Conservation (phyloP, 2,797 vertebrate species). For the Acrocephalus scirpaceus region DNA sequence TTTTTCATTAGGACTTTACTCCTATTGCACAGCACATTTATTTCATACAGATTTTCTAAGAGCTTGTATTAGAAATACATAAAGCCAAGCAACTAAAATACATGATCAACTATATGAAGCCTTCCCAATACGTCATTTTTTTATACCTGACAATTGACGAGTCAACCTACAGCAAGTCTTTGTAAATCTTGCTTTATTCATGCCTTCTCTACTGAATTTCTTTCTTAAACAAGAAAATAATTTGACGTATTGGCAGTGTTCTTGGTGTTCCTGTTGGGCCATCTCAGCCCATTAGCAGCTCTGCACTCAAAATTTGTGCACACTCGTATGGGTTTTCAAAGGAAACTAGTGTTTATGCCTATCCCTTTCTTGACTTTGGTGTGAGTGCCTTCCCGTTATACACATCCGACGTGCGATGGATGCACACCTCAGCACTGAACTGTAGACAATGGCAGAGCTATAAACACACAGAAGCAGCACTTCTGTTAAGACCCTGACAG, state of each 20-base stretch:
- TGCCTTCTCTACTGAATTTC: neutral
- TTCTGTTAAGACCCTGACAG: neutral
- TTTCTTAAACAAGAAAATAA: neutral
- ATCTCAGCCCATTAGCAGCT: neutral
- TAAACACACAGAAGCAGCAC: neutral
- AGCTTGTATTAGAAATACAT: neutral
- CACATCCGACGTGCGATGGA: neutral
- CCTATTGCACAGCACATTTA: neutral
- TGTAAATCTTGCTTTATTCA: neutral
- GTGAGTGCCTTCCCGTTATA: neutral
- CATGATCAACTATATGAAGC: neutral
- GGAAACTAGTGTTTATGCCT: neutral
- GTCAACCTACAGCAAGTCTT: neutral
- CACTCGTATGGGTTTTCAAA: neutral
- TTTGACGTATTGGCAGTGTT: neutral
- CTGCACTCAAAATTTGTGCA: neutral
- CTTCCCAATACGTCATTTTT: accelerated
- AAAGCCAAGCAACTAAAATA: neutral
- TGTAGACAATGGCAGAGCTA: neutral
- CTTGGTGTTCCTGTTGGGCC: neutral
- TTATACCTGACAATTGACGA: neutral
- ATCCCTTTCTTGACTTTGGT: neutral
- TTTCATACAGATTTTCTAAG: neutral
- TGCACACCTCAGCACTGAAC: neutral
- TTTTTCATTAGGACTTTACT: neutral